Conservation (phyloP, 2,888 invertebrate species). For the Monochamus alternatus region DNA sequence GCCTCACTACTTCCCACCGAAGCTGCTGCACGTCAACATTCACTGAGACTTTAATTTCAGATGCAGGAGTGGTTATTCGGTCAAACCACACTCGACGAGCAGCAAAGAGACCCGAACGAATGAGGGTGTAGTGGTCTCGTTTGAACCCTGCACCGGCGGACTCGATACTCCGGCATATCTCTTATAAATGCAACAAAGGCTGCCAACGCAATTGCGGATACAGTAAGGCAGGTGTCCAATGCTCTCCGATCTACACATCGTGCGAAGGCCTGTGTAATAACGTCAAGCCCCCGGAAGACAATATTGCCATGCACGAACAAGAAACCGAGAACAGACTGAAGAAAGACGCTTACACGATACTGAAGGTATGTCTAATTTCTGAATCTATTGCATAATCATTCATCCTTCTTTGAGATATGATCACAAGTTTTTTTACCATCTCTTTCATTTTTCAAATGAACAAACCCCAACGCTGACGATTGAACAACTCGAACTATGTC, state of each 20-base stretch:
- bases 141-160: conserved; percentile 22
- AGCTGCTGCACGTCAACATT: conserved; percentile 23
- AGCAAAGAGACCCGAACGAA: neutral
- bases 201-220: neutral
- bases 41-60: conserved; percentile 24
- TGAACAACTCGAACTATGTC: conserved; percentile 16
- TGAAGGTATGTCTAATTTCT: neutral
- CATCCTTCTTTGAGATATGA: conserved; percentile 12
- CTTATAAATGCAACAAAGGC: neutral
- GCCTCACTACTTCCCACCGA: conserved; percentile 6
- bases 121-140: too few relatives aligned
- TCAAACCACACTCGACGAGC: conserved; percentile 14
- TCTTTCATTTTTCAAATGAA: conserved; percentile 32
- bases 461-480: conserved; percentile 23
- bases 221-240: neutral
- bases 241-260: neutral
- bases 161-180: neutral
- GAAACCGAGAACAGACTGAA: conserved; percentile 7
- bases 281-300: conserved; percentile 1
- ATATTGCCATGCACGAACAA: neutral
- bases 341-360: conserved; percentile 8
- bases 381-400: conserved; percentile 15
- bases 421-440: neutral
- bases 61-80: conserved; percentile 11
- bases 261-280: neutral